Conservation (phyloP, 2,888 invertebrate genomes). For the Philereme vetulata region DNA sequence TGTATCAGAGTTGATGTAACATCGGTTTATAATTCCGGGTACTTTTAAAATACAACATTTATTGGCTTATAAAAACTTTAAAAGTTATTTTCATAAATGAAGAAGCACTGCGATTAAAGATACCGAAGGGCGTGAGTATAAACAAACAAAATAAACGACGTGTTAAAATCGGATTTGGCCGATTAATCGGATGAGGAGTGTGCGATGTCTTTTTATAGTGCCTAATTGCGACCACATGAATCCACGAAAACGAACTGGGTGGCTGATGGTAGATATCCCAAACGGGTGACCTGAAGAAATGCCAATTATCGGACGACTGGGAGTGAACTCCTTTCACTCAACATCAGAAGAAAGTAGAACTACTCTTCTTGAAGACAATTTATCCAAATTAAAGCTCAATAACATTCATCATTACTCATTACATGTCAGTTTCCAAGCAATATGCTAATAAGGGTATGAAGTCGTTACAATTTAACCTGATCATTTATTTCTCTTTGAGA, state of each 20-base stretch:
- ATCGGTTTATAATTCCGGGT: constrained; percentile 3
- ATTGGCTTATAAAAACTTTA: neutral
- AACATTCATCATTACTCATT: constrained; percentile 28
- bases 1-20: neutral
- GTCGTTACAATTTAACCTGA: constrained; percentile 42
- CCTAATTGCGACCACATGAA: constrained; percentile 79
- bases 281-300: constrained; percentile 41
- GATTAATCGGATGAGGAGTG: constrained; percentile 74
- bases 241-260: constrained; percentile 66
- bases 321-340: constrained; percentile 11
- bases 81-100: constrained; percentile 29
- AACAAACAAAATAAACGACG: constrained; percentile 69
- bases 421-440: constrained; percentile 13
- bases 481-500: constrained; percentile 50
- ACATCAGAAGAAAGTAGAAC: constrained; percentile 6
- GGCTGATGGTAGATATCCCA: constrained; percentile 55
- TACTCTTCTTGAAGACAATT: constrained; percentile 3
- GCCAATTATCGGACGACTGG: constrained; percentile 14
- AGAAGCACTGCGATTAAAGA: constrained; percentile 52
- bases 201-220: constrained; percentile 75
- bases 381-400: constrained; percentile 35
- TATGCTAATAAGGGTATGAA: constrained; percentile 28
- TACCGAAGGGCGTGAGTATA: constrained; percentile 65
- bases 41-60: constrained; percentile 3
- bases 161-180: constrained; percentile 70